Evolutionary conservation across 2,797 vertebrate genomes (phyloP).

Genomic region (Urosaurus nigricauda): DNA sequence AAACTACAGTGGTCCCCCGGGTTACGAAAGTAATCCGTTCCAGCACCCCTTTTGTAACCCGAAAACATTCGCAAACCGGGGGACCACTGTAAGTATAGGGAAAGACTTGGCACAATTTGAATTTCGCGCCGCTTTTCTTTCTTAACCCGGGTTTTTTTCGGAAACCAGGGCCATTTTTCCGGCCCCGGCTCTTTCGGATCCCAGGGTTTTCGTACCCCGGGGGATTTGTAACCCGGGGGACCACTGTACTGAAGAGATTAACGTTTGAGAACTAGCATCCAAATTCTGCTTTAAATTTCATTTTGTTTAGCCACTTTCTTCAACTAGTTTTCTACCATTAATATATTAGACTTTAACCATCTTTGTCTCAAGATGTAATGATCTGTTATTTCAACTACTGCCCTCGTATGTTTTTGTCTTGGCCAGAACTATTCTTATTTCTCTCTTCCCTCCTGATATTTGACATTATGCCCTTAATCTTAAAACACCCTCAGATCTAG

Average conservation of each 20-base stretch:
- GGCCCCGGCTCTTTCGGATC: too few relatives aligned
- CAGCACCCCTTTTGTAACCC: too few relatives aligned
- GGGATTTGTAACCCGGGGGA: too few relatives aligned
- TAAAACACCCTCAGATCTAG: neutral
- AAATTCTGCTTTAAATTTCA: constrained; percentile 6
- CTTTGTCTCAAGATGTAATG: neutral
- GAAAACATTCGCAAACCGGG: too few relatives aligned
- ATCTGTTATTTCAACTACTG: neutral
- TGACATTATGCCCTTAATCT: constrained; percentile 17
- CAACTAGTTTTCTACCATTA: constrained; percentile 11
- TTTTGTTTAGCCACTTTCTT: constrained; percentile 21
- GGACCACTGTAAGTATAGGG: too few relatives aligned
- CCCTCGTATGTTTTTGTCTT: neutral
- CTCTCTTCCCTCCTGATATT: neutral
- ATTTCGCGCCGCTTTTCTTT: too few relatives aligned
- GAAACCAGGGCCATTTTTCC: too few relatives aligned
- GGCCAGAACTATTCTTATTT: neutral
- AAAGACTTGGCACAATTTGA: too few relatives aligned
- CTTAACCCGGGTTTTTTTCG: too few relatives aligned
- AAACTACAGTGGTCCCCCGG: too few relatives aligned
- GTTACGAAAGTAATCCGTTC: too few relatives aligned
- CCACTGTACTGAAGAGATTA: neutral
- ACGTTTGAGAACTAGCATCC: neutral
- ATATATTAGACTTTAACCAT: constrained; percentile 23
- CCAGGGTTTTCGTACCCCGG: too few relatives aligned